A percentile compares a stretch with the other conserved stretches of the same genome.
These are phyloP conservation scores for Julus scanicus DNA, from an alignment of 2,888 invertebrate genomes.

Conservation along the genomic window DNA sequence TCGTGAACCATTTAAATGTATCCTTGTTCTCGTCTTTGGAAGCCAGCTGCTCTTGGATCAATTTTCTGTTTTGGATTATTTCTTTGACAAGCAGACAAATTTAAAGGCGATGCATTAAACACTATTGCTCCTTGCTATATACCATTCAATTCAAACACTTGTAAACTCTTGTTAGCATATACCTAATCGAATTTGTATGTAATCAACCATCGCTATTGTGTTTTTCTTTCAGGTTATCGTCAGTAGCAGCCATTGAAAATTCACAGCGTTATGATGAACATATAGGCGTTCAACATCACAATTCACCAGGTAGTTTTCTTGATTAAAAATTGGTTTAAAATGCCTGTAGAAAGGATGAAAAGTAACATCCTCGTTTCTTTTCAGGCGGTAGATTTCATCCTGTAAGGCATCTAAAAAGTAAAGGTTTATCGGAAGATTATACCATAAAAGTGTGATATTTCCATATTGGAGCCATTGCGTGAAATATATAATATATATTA, in stretches of 20 bases:
- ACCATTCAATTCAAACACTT: neutral
- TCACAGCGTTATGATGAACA: constrained; percentile 33
- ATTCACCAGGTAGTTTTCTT: constrained; percentile 41
- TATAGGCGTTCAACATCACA: neutral
- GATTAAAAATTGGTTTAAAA: neutral
- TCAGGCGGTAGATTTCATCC: constrained; percentile 41
- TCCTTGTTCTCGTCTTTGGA: neutral
- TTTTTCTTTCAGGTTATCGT: constrained; percentile 44
- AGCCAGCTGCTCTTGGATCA: constrained; percentile 16
- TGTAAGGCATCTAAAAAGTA: constrained; percentile 24
- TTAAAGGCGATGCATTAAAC: neutral
- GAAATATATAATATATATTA: neutral
- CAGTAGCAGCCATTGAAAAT: constrained; percentile 49
- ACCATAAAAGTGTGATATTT: constrained; percentile 51
- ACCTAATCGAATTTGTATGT: too few relatives aligned
- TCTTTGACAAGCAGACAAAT: neutral
- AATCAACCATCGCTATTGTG: neutral
- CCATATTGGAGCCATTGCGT: neutral
- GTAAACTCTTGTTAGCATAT: too few relatives aligned
- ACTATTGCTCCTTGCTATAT: neutral
- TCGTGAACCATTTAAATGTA: constrained; percentile 21
- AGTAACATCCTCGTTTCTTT: neutral
- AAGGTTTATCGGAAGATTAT: constrained; percentile 46
- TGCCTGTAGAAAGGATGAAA: neutral
- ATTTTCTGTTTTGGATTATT: constrained; percentile 10